Evolutionary conservation across 2,797 vertebrate genomes (phyloP).

Genomic region (Masticophis lateralis): DNA sequence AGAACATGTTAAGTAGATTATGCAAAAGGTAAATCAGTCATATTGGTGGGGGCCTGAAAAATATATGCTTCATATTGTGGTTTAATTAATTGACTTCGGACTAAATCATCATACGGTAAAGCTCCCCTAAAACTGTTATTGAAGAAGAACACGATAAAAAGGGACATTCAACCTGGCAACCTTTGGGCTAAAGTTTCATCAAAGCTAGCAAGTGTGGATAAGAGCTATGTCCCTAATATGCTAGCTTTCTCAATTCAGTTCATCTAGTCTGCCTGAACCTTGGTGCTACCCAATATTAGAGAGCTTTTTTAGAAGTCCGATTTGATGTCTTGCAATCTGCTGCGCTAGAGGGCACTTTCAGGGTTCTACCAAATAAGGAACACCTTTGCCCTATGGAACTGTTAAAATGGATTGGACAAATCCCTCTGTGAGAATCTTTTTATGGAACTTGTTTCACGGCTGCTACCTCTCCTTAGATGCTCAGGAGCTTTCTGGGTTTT

Average conservation of each 20-base stretch:
- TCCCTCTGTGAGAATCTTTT: not conserved
- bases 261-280: not conserved
- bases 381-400: not conserved
- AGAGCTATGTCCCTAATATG: not conserved
- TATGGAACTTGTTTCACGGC: not conserved
- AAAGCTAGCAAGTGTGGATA: not conserved
- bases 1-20: not conserved
- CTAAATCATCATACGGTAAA: not conserved
- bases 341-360: not conserved
- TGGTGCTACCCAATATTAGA: not conserved
- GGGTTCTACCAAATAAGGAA: not conserved
- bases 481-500: not conserved
- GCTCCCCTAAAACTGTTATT: not conserved
- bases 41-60: not conserved
- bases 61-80: not conserved
- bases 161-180: not conserved
- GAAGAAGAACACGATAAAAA: not conserved
- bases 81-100: not conserved
- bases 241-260: not conserved
- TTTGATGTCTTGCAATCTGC: not conserved
- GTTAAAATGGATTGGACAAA: not conserved
- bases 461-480: not conserved
- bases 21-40: not conserved
- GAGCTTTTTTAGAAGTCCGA: not conserved
- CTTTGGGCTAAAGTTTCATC: not conserved